Base-by-base conservation (phyloP, 2,888 invertebrate genomes). In the Oscheius sp. region DNA sequence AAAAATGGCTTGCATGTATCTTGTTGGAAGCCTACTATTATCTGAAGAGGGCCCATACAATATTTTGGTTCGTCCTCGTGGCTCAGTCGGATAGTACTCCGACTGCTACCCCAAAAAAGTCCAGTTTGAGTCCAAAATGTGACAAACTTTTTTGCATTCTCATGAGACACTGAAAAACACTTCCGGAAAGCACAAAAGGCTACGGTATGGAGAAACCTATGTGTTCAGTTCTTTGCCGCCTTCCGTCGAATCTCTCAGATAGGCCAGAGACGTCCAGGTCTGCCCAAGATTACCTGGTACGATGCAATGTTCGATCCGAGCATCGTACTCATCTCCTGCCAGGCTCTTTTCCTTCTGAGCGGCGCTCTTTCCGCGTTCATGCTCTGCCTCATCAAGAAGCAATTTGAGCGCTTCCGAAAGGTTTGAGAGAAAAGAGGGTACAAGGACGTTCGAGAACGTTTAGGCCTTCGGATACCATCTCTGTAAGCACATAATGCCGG, bases 261-360 rank as follows among this genome's bases (percentile, higher is more conserved):
- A 13, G 68, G 68, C 7, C 55, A 68, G 29, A 33, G 68, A 37
- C 53, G 55, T 55, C 68, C 68, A 2, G 68, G 68, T 4, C 37
- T 68, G 7, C 68, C 68, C 4, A 51, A 51, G 3, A 68, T 68
- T 9, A 68, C 55, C 10, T 68, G 68, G 68, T 55, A 37, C 9
- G 68, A 68, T 21, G 37, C 55, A 9, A 55, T 68, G 68, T 68
- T 68, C 29, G 68, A 68, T 35, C 68, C 68, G 55, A 68, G 68
- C 55, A 42, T 68, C 35, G 68, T 65, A 13, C 21, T 65, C 33
- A 33, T 65, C 11, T 65, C 65, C n/a, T 65, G 65, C n/a, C 65
- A 65, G 65, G 65, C 65, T 1, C 50, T 65, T 21, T 65, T 65
- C n/a, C 50, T 65, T n/a, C 33, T 68, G 35, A 68, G 68, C 55